Percentiles rank a stretch among this genome's conserved stretches.
phyloP scores from a whole-genome alignment of 1,140 invertebrate species.

The Octopus sinensis region DNA sequence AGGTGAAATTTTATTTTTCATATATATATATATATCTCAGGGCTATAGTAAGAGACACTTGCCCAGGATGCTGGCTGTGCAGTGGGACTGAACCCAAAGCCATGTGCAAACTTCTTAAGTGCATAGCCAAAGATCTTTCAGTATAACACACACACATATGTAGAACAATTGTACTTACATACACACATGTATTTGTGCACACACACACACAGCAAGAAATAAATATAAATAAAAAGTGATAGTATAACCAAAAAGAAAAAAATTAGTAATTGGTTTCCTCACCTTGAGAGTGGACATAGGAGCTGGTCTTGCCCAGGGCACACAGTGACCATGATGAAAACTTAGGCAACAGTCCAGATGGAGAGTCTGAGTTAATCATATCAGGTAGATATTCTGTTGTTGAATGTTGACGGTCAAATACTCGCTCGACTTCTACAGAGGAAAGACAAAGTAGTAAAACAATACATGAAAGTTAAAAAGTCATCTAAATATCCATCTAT shows the following conservation, averaged over 20 bases:
- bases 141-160: too few relatives aligned
- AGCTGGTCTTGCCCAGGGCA: conserved; percentile 75
- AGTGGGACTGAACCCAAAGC: too few relatives aligned
- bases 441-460: background rate
- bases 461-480: too few relatives aligned
- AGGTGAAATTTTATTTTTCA: too few relatives aligned
- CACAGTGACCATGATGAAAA: conserved; percentile 91
- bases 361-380: conserved; percentile 80
- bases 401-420: conserved; percentile 65
- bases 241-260: too few relatives aligned
- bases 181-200: background rate
- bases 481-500: too few relatives aligned
- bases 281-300: conserved; percentile 85
- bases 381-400: conserved; percentile 80
- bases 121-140: too few relatives aligned
- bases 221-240: too few relatives aligned
- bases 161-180: background rate
- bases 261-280: conserved; percentile 48
- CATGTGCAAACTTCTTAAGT: too few relatives aligned
- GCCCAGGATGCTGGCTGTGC: too few relatives aligned
- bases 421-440: background rate
- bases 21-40: too few relatives aligned
- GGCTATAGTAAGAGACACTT: too few relatives aligned
- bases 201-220: background rate
- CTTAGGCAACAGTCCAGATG: conserved; percentile 74